Percentiles rank a stretch among this genome's conserved stretches.
These are phyloP conservation scores for Musca domestica DNA, from an alignment of 1,140 invertebrate species.

Conservation along the genomic window DNA sequence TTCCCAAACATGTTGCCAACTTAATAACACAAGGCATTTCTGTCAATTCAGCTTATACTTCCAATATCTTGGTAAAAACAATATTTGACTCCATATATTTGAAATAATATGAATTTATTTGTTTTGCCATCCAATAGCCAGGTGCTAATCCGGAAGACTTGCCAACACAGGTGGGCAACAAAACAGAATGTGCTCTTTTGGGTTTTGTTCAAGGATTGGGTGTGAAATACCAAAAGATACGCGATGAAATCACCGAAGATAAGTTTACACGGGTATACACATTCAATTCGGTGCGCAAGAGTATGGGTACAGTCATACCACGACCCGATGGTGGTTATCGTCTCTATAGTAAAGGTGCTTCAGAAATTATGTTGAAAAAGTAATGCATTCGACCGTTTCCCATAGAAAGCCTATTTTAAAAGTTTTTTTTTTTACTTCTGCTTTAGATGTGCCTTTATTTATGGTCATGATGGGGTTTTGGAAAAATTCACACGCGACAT, in stretches of 20 bases:
- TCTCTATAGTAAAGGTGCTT: slow-evolving; percentile 91
- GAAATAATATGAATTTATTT: neutral
- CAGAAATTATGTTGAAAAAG: slow-evolving; percentile 97
- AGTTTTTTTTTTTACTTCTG: neutral
- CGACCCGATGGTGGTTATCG: slow-evolving; percentile 68
- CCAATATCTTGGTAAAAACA: slow-evolving; percentile 76
- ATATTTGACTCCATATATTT: slow-evolving; percentile 8
- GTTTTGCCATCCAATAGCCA: neutral
- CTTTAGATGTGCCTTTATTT: slow-evolving; percentile 90
- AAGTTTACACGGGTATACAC: slow-evolving; percentile 80
- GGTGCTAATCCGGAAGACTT: neutral
- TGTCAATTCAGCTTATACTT: slow-evolving; percentile 94
- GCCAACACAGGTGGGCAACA: neutral
- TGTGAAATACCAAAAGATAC: slow-evolving; percentile 73
- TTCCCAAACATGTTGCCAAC: slow-evolving; percentile 61
- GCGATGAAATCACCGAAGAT: slow-evolving; percentile 75
- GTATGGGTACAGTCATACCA: slow-evolving; percentile 82
- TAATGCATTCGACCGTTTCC: slow-evolving; percentile 59
- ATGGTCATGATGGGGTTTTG: slow-evolving; percentile 83
- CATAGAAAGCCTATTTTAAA: neutral
- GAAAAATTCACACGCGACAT: slow-evolving; percentile 84
- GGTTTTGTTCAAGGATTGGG: slow-evolving; percentile 72
- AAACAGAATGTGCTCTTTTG: slow-evolving; percentile 61
- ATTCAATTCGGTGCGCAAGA: slow-evolving; percentile 86
- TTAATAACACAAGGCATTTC: slow-evolving; percentile 57